These are phyloP conservation scores for Rhinatrema bivittatum DNA, from an alignment of 2,797 vertebrate genomes.

Conservation along the genomic window DNA sequence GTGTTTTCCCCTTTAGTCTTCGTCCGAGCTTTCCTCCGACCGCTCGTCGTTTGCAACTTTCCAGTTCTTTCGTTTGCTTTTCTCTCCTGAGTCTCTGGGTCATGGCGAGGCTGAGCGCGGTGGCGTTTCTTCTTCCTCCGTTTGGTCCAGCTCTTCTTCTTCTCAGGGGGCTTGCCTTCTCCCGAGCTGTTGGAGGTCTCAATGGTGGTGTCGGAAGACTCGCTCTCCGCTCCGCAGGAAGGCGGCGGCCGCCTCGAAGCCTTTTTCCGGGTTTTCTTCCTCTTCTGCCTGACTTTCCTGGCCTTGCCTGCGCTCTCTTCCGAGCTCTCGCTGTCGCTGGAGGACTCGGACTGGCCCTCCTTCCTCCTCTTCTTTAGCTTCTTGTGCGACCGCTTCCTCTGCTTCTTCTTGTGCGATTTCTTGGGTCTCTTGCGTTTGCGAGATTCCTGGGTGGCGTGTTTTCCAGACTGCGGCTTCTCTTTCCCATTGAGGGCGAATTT, in stretches of 20 bases:
- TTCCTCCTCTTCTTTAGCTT: slow-evolving; percentile 67
- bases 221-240: slow-evolving; percentile 57
- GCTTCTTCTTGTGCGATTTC: slow-evolving; percentile 84
- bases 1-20: slow-evolving; percentile 62
- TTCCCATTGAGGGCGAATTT: slow-evolving; percentile 53
- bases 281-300: slow-evolving; percentile 51
- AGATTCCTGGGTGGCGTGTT: slow-evolving; percentile 47
- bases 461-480: slow-evolving; percentile 52
- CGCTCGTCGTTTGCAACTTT: slow-evolving; percentile 70
- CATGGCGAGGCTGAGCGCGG: slow-evolving; percentile 24
- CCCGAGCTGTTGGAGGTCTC: slow-evolving; percentile 56
- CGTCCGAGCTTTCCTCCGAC: slow-evolving; percentile 68
- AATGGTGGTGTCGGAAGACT: slow-evolving; percentile 47
- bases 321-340: slow-evolving; percentile 49
- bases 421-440: slow-evolving; percentile 72
- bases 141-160: slow-evolving; percentile 39
- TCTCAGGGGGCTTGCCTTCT: slow-evolving; percentile 44
- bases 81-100: slow-evolving; percentile 47
- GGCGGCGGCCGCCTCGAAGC: slow-evolving; percentile 46
- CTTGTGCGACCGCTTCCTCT: slow-evolving; percentile 74
- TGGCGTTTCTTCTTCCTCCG: slow-evolving; percentile 31
- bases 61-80: slow-evolving; percentile 80
- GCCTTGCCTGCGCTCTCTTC: slow-evolving; percentile 36
- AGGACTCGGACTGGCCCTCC: slow-evolving; percentile 44
- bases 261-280: slow-evolving; percentile 55